phyloP scores from a whole-genome alignment of 1,140 invertebrate genomes.

The Zeugodacus cucurbitae region DNA sequence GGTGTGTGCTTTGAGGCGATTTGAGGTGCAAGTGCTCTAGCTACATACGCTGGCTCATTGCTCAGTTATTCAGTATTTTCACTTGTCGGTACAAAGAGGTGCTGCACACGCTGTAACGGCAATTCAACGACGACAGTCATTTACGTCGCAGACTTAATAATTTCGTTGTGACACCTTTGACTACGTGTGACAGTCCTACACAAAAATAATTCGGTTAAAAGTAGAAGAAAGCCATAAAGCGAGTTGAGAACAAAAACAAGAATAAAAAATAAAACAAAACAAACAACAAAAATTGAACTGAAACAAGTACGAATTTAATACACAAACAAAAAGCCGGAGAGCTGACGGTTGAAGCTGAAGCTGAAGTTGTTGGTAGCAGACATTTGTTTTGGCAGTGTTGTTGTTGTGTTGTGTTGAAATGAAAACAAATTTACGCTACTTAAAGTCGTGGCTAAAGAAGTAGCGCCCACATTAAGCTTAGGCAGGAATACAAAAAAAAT shows the following conservation, averaged over 20 bases:
- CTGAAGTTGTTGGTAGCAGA: neutral
- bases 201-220: neutral
- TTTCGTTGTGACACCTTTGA: neutral
- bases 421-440: neutral
- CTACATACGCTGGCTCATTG: neutral
- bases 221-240: neutral
- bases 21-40: constrained; percentile 11
- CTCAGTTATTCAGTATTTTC: neutral
- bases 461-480: neutral
- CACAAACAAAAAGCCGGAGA: neutral
- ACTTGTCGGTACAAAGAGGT: constrained; percentile 21
- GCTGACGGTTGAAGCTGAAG: neutral
- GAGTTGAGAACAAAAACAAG: too few species aligned
- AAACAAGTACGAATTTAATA: neutral
- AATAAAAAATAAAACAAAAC: neutral
- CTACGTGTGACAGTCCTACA: neutral
- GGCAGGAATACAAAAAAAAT: neutral
- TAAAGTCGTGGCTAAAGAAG: neutral
- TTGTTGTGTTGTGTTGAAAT: neutral
- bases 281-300: neutral
- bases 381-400: neutral
- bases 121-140: neutral
- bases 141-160: constrained; percentile 8
- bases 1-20: neutral
- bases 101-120: neutral